phyloP scores from a whole-genome alignment of 2,888 invertebrate genomes.

The Antitype chi region DNA sequence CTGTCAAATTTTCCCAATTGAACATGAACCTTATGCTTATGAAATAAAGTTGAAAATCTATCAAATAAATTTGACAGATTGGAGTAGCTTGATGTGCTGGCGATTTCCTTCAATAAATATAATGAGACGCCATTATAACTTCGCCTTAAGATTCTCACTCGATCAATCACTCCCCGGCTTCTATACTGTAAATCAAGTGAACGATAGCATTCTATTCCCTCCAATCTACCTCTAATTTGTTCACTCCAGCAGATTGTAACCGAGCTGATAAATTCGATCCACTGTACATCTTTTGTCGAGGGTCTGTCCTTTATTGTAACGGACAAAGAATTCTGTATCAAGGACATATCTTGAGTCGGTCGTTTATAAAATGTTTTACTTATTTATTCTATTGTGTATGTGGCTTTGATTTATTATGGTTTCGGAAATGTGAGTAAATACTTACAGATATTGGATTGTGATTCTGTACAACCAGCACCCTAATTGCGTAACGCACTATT shows the following conservation, averaged over 20 bases:
- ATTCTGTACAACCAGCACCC: no score
- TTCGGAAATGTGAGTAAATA: not conserved
- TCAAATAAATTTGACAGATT: no score
- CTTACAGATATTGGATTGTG: no score
- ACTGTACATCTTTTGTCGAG: slow-evolving; percentile 5
- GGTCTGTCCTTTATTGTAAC: not conserved
- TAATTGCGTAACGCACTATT: no score
- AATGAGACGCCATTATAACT: not conserved
- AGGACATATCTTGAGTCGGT: not conserved
- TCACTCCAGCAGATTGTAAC: slow-evolving; percentile 1
- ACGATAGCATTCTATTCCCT: not conserved
- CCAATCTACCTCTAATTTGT: slow-evolving; percentile 5
- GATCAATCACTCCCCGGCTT: not conserved
- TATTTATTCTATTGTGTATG: not conserved
- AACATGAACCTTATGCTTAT: no score
- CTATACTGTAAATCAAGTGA: not conserved
- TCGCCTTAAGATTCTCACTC: not conserved
- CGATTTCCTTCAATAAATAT: no score
- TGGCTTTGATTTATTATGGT: not conserved
- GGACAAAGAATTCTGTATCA: slow-evolving; percentile 8
- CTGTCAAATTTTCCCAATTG: no score
- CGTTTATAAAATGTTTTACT: not conserved
- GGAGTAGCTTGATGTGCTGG: no score
- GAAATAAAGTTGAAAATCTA: no score
- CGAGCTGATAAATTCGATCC: slow-evolving; percentile 10